These are phyloP conservation scores for Aproaerema taeniolella DNA, from an alignment of 2,888 invertebrate species.

Conservation along the genomic window DNA sequence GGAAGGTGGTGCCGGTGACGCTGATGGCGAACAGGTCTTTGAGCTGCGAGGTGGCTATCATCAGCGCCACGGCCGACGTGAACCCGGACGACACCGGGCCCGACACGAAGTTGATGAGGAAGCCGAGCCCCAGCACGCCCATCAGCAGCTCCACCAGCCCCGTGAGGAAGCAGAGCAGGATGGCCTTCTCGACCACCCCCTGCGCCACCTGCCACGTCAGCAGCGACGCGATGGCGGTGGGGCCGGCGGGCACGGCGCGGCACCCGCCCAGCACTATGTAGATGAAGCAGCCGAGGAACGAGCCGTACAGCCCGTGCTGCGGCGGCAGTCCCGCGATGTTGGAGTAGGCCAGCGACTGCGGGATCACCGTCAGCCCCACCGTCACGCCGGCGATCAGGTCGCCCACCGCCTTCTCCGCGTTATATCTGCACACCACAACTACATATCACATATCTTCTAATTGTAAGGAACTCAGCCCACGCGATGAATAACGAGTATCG, in stretches of 20 bases:
- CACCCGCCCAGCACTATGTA: slow-evolving; percentile 95
- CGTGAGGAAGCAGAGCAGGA: slow-evolving; percentile 84
- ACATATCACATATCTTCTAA: no score
- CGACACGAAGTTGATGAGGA: slow-evolving; percentile 92
- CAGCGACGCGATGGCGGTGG: slow-evolving; percentile 93
- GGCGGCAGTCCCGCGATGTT: slow-evolving; percentile 88
- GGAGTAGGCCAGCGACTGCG: slow-evolving; percentile 90
- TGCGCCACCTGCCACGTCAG: slow-evolving; percentile 88
- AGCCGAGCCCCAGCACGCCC: slow-evolving; percentile 90
- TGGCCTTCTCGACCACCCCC: slow-evolving; percentile 82
- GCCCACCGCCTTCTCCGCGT: slow-evolving; percentile 83
- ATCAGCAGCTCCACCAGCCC: slow-evolving; percentile 87
- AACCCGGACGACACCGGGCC: slow-evolving; percentile 93
- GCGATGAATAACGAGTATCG: no score
- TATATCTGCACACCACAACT: slow-evolving; percentile 77
- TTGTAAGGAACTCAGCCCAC: no score
- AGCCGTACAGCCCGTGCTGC: slow-evolving; percentile 94
- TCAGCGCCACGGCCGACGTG: slow-evolving; percentile 92
- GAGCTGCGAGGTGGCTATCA: slow-evolving; percentile 92
- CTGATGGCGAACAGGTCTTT: slow-evolving; percentile 88
- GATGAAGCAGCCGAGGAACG: slow-evolving; percentile 94
- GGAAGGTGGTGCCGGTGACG: slow-evolving; percentile 85
- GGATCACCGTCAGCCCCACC: slow-evolving; percentile 95
- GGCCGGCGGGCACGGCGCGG: slow-evolving; percentile 94
- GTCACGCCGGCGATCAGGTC: slow-evolving; percentile 95